Evolutionary conservation across 2,888 invertebrate species (phyloP).

Genomic region (Eueremaeus valkanovi): DNA sequence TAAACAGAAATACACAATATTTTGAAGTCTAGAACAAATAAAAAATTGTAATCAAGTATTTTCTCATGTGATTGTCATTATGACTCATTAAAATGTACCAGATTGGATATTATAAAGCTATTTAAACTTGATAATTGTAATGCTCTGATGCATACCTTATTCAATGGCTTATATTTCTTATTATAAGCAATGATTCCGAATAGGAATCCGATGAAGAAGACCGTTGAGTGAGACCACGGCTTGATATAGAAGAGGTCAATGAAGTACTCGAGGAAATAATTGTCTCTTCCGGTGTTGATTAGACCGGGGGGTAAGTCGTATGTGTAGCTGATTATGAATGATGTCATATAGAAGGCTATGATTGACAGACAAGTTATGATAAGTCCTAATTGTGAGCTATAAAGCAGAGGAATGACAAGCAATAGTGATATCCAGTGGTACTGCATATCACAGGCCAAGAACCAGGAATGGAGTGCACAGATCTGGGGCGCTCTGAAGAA

Average conservation of each 20-base stretch:
- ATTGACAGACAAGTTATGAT: not conserved
- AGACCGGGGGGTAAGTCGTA: constrained; percentile 23
- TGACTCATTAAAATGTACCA: too few species aligned
- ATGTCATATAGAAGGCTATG: not conserved
- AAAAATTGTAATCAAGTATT: not conserved
- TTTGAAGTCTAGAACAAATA: not conserved
- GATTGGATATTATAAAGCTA: too few species aligned
- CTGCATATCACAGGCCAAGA: constrained; percentile 40
- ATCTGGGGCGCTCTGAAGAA: not conserved
- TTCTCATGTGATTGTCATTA: too few species aligned
- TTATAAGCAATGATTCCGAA: constrained; percentile 28
- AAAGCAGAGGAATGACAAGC: constrained; percentile 10
- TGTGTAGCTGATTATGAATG: not conserved
- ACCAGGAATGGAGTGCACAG: constrained; percentile 42
- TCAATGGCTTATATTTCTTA: not conserved
- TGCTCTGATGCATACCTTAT: not conserved
- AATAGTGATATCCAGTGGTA: constrained; percentile 30
- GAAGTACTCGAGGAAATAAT: not conserved
- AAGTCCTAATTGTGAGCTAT: not conserved
- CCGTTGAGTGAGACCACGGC: constrained; percentile 37
- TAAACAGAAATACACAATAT: not conserved
- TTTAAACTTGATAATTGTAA: not conserved
- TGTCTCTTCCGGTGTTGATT: not conserved
- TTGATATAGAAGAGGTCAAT: not conserved
- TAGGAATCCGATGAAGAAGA: constrained; percentile 38